Conservation (phyloP, 2,797 vertebrate species). For the Carcharodon carcharias region DNA sequence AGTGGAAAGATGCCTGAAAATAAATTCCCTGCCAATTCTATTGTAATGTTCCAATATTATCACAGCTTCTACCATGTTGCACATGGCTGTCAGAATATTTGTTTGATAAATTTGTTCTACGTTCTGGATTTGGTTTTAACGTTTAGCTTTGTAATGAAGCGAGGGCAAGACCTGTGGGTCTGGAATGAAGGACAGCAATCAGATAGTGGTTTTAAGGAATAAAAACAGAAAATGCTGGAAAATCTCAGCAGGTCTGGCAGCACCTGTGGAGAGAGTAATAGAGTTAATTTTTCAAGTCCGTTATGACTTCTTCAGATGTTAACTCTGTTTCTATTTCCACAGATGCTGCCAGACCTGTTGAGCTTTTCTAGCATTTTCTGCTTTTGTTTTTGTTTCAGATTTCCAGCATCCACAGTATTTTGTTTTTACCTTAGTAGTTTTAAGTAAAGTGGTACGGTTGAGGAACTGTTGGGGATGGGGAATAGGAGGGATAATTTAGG, state of each 20-base stretch:
- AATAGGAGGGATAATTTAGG: background rate
- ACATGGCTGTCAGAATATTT: background rate
- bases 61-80: background rate
- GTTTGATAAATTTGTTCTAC: background rate
- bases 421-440: background rate
- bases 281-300: too few relatives aligned
- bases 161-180: background rate
- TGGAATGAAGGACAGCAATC: background rate
- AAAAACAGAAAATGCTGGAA: too few relatives aligned
- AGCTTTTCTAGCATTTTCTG: too few relatives aligned
- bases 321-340: too few relatives aligned
- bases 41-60: background rate
- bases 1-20: background rate
- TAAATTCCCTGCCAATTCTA: background rate
- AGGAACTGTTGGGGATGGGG: background rate
- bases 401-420: too few relatives aligned
- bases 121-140: background rate
- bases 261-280: too few relatives aligned
- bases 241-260: too few relatives aligned
- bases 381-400: too few relatives aligned
- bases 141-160: background rate
- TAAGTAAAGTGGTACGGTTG: background rate
- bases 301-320: too few relatives aligned
- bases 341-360: too few relatives aligned
- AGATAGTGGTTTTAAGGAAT: background rate